A percentile compares a stretch with the other conserved stretches of the same genome.
phyloP scores from a whole-genome alignment of 2,113 vertebrate genomes.

The Rostratula benghalensis region DNA sequence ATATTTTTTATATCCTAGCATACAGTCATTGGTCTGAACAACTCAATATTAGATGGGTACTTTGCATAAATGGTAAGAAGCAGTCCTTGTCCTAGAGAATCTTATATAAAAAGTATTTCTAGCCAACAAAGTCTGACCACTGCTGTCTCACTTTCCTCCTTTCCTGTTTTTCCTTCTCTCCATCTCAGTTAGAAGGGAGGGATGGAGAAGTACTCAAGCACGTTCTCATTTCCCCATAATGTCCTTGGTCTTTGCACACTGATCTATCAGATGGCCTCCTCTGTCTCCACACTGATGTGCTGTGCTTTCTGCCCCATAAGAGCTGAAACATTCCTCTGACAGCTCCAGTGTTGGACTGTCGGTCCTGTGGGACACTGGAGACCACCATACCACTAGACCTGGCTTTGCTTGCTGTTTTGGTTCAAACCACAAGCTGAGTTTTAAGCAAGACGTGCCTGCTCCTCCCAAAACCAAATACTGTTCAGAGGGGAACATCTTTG shows the following conservation, averaged over 20 bases:
- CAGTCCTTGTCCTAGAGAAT: not conserved
- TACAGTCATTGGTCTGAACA: not conserved
- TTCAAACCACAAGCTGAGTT: not conserved
- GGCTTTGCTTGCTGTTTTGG: not conserved
- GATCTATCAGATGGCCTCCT: not conserved
- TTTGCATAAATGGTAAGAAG: not conserved
- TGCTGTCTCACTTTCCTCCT: not conserved
- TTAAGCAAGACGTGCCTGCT: not conserved
- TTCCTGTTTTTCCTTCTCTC: not conserved
- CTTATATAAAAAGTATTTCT: not conserved
- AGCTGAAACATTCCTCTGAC: not conserved
- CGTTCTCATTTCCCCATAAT: not conserved
- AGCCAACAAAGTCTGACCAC: not conserved
- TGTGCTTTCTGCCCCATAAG: not conserved
- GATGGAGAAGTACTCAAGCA: not conserved
- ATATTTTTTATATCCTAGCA: not conserved
- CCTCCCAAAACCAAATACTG: not conserved
- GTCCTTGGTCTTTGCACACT: not conserved
- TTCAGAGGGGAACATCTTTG: not conserved
- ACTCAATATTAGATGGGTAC: not conserved
- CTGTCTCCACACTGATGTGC: too few relatives aligned
- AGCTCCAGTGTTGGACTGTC: accelerated
- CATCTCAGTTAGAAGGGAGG: not conserved
- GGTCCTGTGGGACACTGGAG: not conserved
- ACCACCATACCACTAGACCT: accelerated